Percentiles rank a stretch among this genome's conserved stretches.
Conservation (phyloP, 2,113 vertebrate species). For the Patagioenas fasciata region DNA sequence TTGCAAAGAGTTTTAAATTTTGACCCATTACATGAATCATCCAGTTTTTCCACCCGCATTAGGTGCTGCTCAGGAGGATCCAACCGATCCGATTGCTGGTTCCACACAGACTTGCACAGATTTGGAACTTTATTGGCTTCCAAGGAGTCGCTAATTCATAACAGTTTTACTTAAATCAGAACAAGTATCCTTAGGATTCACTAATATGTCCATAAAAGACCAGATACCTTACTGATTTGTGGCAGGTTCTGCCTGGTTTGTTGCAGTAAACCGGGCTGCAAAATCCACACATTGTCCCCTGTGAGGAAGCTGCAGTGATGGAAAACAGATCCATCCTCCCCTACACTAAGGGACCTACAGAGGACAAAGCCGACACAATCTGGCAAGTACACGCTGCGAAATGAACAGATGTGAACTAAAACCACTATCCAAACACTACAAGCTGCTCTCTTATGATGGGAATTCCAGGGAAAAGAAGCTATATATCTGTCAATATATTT, state of each 20-base stretch:
- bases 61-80: background rate
- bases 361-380: background rate
- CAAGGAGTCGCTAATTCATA: background rate
- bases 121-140: background rate
- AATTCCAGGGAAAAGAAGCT: background rate
- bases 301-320: conserved; percentile 21
- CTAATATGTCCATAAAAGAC: background rate
- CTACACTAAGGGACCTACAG: background rate
- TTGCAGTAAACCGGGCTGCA: background rate
- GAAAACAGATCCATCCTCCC: conserved; percentile 8
- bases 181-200: background rate
- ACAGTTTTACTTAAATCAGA: background rate
- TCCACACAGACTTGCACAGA: background rate
- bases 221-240: background rate
- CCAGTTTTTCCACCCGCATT: background rate
- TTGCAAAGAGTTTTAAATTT: background rate
- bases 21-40: background rate
- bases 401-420: background rate
- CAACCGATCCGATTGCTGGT: background rate
- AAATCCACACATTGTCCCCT: background rate
- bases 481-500: background rate
- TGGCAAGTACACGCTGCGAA: background rate
- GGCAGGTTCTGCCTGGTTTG: conserved; percentile 4
- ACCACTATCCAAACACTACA: background rate
- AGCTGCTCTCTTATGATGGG: background rate